These are phyloP conservation scores for Acrossocheilus wenchowensis DNA, from an alignment of 2,797 vertebrate species.

Conservation along the genomic window DNA sequence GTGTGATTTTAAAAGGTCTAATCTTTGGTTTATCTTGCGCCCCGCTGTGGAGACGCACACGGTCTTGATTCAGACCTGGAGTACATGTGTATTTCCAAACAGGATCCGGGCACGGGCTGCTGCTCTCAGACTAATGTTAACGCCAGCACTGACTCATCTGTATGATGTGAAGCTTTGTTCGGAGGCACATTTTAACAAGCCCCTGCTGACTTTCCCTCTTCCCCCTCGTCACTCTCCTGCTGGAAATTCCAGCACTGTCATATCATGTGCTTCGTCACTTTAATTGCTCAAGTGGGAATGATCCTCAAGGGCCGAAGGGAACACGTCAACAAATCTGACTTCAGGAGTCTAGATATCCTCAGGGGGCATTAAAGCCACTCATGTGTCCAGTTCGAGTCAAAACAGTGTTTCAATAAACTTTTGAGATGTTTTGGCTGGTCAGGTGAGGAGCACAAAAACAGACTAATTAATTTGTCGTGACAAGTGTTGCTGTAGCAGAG, in stretches of 20 bases:
- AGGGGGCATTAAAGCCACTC: conserved; percentile 20
- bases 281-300: conserved; percentile 39
- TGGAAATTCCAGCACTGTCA: conserved; percentile 46
- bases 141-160: conserved; percentile 39
- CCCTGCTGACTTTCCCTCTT: conserved; percentile 42
- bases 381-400: conserved; percentile 15
- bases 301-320: conserved; percentile 22
- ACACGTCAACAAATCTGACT: conserved; percentile 40
- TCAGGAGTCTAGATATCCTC: conserved; percentile 25
- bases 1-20: neutral
- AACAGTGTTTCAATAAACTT: conserved; percentile 19
- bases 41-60: conserved; percentile 14
- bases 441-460: conserved; percentile 20
- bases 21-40: neutral
- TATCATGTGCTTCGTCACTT: conserved; percentile 40
- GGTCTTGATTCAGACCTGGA: conserved; percentile 20
- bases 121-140: conserved; percentile 35
- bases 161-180: conserved; percentile 45
- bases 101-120: conserved; percentile 18
- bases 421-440: conserved; percentile 34
- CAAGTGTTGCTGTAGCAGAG: neutral
- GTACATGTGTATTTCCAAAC: conserved; percentile 7
- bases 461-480: neutral
- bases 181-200: conserved; percentile 51
- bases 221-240: conserved; percentile 29